Evolutionary conservation across 2,888 invertebrate species (phyloP), one percentile per base, ranked within the genome.

Genomic region (Sinopyrophorus schimmeli): DNA sequence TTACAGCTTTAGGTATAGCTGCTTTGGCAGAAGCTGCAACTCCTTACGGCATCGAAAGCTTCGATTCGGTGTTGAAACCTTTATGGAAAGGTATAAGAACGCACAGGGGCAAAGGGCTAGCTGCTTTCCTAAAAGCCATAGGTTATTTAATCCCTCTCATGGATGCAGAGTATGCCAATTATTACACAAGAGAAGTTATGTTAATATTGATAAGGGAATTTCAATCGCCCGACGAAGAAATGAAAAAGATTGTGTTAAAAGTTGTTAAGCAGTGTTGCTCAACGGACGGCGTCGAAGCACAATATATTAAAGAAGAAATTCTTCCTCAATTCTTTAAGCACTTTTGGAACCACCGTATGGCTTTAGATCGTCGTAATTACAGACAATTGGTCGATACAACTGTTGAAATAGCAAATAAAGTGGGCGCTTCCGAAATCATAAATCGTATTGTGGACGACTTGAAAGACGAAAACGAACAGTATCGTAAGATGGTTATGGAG

Each of bases 301-400:
- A 96, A 68, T 99, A 99, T 68, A 99, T 99, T 60, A 97, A 98
- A 76, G 97, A 98, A 64, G 99, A 99, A 72, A 99, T 99, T 63
- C 77, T 98, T 60, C 97, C 97, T 0, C 95, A 96, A 66, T 98
- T 97, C 76, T 98, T 98, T 77, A 96, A 95, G 74, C 94, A 97
- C 74, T 99, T 99, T 76, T 99, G 99, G 99, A 99, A 99, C 72
- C 99, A 99, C 71, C 84, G 99, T 57, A 99, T 99, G 99, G 99
- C 99, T 1, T 77, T 99, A 51, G 99, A 99, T 74, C 82, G 98
- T 37, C 83, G 99, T 53, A 99, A 99, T 74, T 99, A 99, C 70
- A 80, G 96, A 57, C 96, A 96, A 78, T 80, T 99, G 42, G 99
- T 99, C 0, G 99, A 99, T 70, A 99, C 99, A 0, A 99, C 99